A percentile compares a stretch with the other conserved stretches of the same genome.
phyloP scores from a whole-genome alignment of 2,797 vertebrate genomes.

The Silurus lanzhouensis region DNA sequence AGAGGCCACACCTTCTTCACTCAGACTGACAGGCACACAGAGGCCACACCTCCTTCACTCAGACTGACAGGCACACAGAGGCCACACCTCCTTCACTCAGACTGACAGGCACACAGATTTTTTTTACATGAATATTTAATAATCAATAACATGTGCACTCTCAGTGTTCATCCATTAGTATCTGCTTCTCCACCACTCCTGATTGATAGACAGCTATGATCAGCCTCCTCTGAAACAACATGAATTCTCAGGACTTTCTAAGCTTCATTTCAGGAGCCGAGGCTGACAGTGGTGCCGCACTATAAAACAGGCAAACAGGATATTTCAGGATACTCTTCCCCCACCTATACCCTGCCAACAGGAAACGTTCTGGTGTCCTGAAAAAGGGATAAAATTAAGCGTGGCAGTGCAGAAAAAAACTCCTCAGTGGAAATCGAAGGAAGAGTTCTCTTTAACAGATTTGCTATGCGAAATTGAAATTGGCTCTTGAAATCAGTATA shows the following conservation, averaged over 20 bases:
- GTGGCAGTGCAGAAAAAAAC: background rate
- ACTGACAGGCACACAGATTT: background rate
- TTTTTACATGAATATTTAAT: background rate
- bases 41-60: background rate
- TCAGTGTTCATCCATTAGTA: background rate
- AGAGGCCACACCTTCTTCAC: no score
- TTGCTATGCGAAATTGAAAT: background rate
- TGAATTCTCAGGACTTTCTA: background rate
- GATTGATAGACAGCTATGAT: background rate
- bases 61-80: background rate
- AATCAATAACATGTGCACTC: background rate
- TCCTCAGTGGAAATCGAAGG: background rate
- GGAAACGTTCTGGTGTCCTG: constrained; percentile 16
- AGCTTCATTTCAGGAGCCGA: background rate
- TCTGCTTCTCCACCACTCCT: background rate
- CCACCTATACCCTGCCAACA: background rate
- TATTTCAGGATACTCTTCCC: background rate
- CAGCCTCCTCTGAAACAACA: background rate
- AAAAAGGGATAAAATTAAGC: background rate
- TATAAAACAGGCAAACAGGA: background rate
- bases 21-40: background rate
- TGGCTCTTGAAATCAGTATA: no score
- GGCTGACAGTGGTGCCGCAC: background rate
- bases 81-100: background rate
- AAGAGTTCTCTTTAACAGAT: background rate